Base-by-base conservation (phyloP, 2,113 vertebrate genomes). In the Bagarius yarrelli region DNA sequence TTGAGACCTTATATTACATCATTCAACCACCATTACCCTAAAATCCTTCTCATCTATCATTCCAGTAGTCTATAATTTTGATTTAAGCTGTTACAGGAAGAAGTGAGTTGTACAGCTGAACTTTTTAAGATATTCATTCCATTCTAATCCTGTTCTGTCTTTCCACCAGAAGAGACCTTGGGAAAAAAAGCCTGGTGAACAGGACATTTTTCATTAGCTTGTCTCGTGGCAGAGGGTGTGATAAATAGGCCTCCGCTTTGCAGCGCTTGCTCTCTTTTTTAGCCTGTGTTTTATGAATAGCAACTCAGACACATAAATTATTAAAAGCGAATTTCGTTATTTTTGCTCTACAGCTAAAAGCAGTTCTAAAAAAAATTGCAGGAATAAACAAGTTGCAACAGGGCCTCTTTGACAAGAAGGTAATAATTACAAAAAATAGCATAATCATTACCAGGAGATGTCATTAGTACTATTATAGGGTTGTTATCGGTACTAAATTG, bases 281-380 rank as follows among this genome's bases (percentile, higher is more conserved):
- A 60, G 40, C 59, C 30, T 23, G 34, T 74, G 50, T 27, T 53
- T 47, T 60, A 53, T 50, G 23, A 60, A 79, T 30, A 4, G 52
- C 59, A 63, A 56, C 83, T 81, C 81, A 88, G 77, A 60, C 40
- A 21, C 74, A 88, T 92, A 81, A 90, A 92, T 93, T 89, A 91
- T 91, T 90, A 84, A 91, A 90, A 47, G 40, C 57, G 80, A 59
- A 80, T 79, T 73, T 60, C 55, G 81, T n/a, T 52, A 52, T 71
- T 71, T 80, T n/a, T n/a, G n/a, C n/a, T 73, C 74, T 55, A 75
- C 67, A 60, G 67, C 66, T 18, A 18, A 76, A 84, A n/a, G n/a
- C 50, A 40, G 75, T 21, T 30, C 76, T 76, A 67, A 79, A 86
- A n/a, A 82, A 87, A 80, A 81, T 47, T 76, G 56, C 75, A 63